A percentile compares a stretch with the other conserved stretches of the same genome.
Conservation (phyloP, 2,888 invertebrate genomes). For the Drepanosiphum platanoidis region DNA sequence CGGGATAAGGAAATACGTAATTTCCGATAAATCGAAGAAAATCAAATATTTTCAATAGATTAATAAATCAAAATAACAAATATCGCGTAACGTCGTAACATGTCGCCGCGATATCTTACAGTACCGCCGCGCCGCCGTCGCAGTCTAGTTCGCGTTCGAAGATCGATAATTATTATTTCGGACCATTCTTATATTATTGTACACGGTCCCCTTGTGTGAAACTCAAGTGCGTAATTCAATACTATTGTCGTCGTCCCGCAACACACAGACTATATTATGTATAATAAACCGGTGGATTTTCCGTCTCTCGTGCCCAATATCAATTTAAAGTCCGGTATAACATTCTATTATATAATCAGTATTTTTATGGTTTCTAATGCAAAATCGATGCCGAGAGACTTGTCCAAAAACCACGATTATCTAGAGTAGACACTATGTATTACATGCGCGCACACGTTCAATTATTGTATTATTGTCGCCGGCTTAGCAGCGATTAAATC, state of each 20-base stretch:
- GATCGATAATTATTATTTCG: not conserved
- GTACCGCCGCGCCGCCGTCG: too few relatives aligned
- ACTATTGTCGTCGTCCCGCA: not conserved
- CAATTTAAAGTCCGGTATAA: not conserved
- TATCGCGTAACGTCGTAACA: too few relatives aligned
- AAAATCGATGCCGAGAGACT: constrained; percentile 13
- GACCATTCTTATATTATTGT: too few relatives aligned
- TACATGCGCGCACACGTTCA: too few relatives aligned
- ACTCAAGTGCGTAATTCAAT: constrained; percentile 40
- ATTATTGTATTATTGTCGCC: too few relatives aligned
- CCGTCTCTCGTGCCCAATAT: too few relatives aligned
- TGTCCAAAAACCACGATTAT: not conserved
- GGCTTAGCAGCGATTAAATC: too few relatives aligned
- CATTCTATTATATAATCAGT: constrained; percentile 33
- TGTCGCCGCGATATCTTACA: too few relatives aligned
- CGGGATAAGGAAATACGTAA: too few relatives aligned
- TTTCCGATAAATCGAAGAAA: too few relatives aligned
- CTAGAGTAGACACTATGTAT: not conserved
- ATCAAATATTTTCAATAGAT: too few relatives aligned
- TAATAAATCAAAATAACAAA: too few relatives aligned
- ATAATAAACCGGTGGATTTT: not conserved
- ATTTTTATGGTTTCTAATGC: constrained; percentile 43
- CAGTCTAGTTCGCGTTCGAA: not conserved
- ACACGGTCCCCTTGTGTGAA: not conserved
- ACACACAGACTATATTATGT: not conserved